phyloP scores from a whole-genome alignment of 2,113 vertebrate genomes.

The Cyanoramphus novaezelandiae region DNA sequence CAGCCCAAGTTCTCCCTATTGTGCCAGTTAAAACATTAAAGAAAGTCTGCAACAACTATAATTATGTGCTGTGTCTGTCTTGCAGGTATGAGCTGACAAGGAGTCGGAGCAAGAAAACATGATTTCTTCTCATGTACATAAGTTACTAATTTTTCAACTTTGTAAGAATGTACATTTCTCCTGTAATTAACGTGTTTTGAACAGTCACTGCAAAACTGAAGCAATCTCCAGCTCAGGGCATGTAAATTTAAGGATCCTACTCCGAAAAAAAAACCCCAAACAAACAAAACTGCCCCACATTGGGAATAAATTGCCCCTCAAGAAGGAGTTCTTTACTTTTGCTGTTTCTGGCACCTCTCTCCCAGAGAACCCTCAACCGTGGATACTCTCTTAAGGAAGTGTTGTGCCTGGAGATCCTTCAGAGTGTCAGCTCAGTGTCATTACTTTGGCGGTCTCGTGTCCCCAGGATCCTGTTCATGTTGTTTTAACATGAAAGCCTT shows the following conservation, averaged over 20 bases:
- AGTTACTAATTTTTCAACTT: background rate
- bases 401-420: background rate
- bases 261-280: background rate
- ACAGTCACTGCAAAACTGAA: background rate
- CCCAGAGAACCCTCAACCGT: background rate
- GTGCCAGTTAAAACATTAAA: background rate
- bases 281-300: background rate
- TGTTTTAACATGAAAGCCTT: background rate
- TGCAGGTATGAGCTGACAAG: conserved; percentile 79
- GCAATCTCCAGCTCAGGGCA: conserved; percentile 13
- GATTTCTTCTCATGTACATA: conserved; percentile 30
- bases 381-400: background rate
- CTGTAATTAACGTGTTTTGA: conserved; percentile 54
- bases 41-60: background rate
- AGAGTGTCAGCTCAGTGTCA: background rate
- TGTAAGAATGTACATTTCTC: conserved; percentile 51
- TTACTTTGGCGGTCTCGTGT: background rate
- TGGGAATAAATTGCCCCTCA: background rate
- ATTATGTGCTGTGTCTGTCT: background rate
- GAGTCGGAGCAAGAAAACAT: conserved; percentile 65
- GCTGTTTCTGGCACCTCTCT: background rate
- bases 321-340: background rate
- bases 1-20: background rate
- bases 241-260: background rate
- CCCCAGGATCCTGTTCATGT: background rate